Percentiles rank a stretch among this genome's conserved stretches.
Conservation (phyloP, 2,113 vertebrate genomes). For the Chiloscyllium plagiosum region DNA sequence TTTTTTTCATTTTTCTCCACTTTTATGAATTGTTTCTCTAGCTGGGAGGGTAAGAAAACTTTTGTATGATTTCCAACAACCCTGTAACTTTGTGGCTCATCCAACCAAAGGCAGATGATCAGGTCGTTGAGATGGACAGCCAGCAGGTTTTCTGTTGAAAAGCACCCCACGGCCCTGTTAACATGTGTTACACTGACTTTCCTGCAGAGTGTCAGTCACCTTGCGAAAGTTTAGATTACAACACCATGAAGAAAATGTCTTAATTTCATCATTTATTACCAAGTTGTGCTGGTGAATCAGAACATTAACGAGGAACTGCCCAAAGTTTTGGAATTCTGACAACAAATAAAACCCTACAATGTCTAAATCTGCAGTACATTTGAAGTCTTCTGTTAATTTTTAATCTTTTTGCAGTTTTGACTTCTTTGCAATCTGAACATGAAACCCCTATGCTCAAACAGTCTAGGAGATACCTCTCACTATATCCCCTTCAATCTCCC, state of each 20-base stretch:
- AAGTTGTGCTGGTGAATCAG: not conserved
- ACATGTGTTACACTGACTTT: not conserved
- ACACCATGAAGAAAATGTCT: not conserved
- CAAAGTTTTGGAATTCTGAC: not conserved
- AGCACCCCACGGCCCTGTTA: not conserved
- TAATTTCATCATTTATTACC: not conserved
- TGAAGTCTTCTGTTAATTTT: not conserved
- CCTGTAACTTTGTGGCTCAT: not conserved
- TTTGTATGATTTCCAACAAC: not conserved
- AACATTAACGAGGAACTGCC: not conserved
- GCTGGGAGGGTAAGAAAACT: not conserved
- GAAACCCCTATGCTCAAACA: not conserved
- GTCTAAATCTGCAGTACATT: not conserved
- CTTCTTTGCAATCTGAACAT: not conserved
- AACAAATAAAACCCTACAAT: not conserved
- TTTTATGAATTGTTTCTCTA: not conserved
- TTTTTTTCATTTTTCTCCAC: not conserved
- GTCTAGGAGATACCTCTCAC: not conserved
- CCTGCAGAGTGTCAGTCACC: not conserved
- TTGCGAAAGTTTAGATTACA: not conserved
- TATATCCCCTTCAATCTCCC: not conserved
- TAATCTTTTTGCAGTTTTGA: not conserved
- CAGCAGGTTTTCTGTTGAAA: not conserved
- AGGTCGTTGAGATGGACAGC: not conserved
- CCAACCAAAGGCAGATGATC: not conserved